These are phyloP conservation scores for Metalampra italica DNA, from an alignment of 2,888 invertebrate species.

Conservation along the genomic window DNA sequence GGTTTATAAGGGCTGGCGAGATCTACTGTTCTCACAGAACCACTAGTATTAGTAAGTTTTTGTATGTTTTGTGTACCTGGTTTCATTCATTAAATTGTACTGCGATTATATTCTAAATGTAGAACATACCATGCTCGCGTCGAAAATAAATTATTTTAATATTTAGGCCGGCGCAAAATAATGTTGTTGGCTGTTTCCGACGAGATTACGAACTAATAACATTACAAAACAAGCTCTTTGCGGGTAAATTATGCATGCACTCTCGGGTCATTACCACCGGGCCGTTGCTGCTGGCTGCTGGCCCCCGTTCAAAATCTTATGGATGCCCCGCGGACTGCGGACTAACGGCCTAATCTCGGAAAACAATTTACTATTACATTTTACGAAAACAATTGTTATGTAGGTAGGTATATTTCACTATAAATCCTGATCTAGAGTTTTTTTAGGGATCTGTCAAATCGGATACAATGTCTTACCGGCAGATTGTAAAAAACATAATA, in stretches of 20 bases:
- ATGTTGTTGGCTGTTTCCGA: conserved; percentile 69
- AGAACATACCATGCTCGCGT: conserved; percentile 38
- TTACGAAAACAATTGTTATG: neutral
- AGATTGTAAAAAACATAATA: too few relatives aligned
- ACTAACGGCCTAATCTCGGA: conserved; percentile 18
- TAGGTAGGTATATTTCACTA: too few relatives aligned
- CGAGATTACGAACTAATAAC: conserved; percentile 77
- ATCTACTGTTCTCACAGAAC: too few relatives aligned
- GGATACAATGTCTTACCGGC: too few relatives aligned
- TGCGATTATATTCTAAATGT: too few relatives aligned
- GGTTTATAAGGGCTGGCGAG: too few relatives aligned
- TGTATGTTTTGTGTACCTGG: too few relatives aligned
- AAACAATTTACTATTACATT: conserved; percentile 11
- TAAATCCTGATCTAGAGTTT: neutral
- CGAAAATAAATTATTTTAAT: conserved; percentile 73
- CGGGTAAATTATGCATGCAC: conserved; percentile 76
- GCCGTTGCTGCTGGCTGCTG: conserved; percentile 33
- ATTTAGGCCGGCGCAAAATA: conserved; percentile 65
- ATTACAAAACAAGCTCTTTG: conserved; percentile 75
- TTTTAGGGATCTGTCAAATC: too few relatives aligned
- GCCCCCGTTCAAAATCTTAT: conserved; percentile 60
- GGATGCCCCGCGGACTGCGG: conserved; percentile 42
- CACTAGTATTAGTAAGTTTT: too few relatives aligned
- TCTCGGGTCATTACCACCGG: conserved; percentile 74
- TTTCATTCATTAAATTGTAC: too few relatives aligned